Percentiles rank a stretch among this genome's conserved stretches.
Evolutionary conservation across 1,140 invertebrate genomes (phyloP).

Genomic region (Drosophila prosaltans): DNA sequence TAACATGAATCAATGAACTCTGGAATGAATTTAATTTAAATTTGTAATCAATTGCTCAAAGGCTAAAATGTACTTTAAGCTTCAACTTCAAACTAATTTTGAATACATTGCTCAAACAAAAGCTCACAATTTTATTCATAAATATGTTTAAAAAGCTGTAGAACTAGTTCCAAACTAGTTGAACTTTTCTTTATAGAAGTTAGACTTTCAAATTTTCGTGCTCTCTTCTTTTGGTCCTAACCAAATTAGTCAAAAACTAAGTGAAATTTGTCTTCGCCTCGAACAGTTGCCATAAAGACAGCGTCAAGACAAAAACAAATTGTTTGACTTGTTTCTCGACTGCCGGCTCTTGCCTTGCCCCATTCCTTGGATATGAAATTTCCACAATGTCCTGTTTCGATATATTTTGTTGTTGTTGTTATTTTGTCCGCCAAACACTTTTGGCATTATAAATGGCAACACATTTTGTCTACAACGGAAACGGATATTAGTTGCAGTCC

Average conservation of each 20-base stretch:
- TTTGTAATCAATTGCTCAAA: too few species aligned
- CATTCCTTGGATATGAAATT: neutral
- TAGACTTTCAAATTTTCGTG: neutral
- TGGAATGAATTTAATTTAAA: too few species aligned
- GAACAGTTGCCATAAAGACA: slow-evolving; percentile 12
- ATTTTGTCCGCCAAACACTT: slow-evolving; percentile 52
- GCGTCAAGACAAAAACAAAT: slow-evolving; percentile 45
- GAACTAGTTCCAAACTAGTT: neutral
- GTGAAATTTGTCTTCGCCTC: slow-evolving; percentile 7
- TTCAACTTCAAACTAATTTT: too few species aligned
- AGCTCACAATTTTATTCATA: too few species aligned
- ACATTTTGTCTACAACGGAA: slow-evolving; percentile 82
- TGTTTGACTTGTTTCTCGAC: slow-evolving; percentile 37
- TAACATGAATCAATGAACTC: too few species aligned
- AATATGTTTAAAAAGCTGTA: too few species aligned
- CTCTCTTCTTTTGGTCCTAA: neutral
- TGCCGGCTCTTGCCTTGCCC: neutral
- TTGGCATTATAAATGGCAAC: slow-evolving; percentile 79
- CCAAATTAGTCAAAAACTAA: slow-evolving; percentile 11
- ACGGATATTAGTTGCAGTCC: slow-evolving; percentile 80
- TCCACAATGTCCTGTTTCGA: slow-evolving; percentile 31
- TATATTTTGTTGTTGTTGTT: slow-evolving; percentile 25
- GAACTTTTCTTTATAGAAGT: neutral
- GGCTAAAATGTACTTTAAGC: too few species aligned
- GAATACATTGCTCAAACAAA: too few species aligned